Conservation (phyloP, 2,888 invertebrate species). For the Nasonia oneida region DNA sequence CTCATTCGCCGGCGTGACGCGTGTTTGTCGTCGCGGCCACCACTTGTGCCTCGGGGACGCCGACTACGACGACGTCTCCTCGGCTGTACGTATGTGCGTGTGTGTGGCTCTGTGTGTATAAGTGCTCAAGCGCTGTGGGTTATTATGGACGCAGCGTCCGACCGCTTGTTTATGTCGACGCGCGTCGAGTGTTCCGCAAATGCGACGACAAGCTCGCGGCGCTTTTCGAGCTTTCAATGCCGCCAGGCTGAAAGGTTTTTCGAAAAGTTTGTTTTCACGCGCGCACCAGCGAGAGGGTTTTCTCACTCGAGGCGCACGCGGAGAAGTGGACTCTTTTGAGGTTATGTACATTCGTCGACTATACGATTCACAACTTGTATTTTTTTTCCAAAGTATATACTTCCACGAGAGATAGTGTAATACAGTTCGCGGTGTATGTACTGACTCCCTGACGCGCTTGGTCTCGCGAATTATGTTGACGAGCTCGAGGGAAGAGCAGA, state of each 20-base stretch:
- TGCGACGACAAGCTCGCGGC: background rate
- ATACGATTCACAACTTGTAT: too few relatives aligned
- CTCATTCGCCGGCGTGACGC: slow-evolving; percentile 7
- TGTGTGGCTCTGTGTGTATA: background rate
- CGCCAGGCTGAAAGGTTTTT: background rate
- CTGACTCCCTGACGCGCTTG: background rate
- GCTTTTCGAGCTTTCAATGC: slow-evolving; percentile 1
- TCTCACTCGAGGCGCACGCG: background rate
- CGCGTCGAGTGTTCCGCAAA: slow-evolving; percentile 6
- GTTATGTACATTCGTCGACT: background rate
- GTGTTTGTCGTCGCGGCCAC: slow-evolving; percentile 18
- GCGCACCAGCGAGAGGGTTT: background rate
- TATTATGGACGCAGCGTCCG: background rate
- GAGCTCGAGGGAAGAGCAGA: background rate
- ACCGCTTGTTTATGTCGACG: slow-evolving; percentile 7
- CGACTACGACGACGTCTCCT: background rate
- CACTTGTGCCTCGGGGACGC: slow-evolving; percentile 12
- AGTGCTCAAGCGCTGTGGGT: background rate
- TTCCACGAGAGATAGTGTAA: background rate
- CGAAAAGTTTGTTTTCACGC: background rate
- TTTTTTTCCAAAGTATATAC: too few relatives aligned
- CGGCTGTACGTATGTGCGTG: background rate
- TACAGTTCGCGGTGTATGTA: background rate
- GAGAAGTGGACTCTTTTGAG: background rate
- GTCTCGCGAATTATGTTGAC: background rate